Conservation (phyloP, 2,113 vertebrate species). For the Pitta sordida region DNA sequence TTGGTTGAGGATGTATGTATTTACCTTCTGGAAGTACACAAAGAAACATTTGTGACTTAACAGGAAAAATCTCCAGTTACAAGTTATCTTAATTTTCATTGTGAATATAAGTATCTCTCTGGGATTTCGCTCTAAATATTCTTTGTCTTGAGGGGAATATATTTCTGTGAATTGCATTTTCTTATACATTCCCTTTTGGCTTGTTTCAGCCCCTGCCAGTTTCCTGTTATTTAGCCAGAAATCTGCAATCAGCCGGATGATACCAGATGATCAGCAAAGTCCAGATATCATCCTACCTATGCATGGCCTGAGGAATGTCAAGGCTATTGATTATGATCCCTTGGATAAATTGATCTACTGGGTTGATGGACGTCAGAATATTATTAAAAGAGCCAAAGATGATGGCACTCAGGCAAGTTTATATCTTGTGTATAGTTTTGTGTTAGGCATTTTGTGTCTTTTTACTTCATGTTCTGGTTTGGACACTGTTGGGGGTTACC, state of each 20-base stretch:
- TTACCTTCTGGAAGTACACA: neutral
- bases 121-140: neutral
- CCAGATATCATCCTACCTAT: slow-evolving; percentile 92
- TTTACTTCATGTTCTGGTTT: no score
- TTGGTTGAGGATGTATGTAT: neutral
- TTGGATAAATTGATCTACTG: slow-evolving; percentile 89
- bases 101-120: neutral
- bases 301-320: slow-evolving; percentile 85
- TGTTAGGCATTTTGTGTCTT: neutral
- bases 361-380: slow-evolving; percentile 92
- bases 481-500: no score
- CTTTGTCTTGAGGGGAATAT: neutral
- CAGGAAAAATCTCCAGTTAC: neutral
- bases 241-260: slow-evolving; percentile 90
- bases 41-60: neutral
- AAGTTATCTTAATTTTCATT: neutral
- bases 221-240: slow-evolving; percentile 95
- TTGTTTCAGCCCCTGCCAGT: slow-evolving; percentile 81
- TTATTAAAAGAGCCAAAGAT: slow-evolving; percentile 85
- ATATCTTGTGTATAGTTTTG: neutral
- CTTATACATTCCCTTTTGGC: neutral
- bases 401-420: slow-evolving; percentile 87
- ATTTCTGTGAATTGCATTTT: neutral
- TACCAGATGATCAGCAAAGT: slow-evolving; percentile 88
- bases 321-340: slow-evolving; percentile 88